Base-by-base conservation (phyloP, 2,888 invertebrate species). In the Pycnomerus fuliginosus region DNA sequence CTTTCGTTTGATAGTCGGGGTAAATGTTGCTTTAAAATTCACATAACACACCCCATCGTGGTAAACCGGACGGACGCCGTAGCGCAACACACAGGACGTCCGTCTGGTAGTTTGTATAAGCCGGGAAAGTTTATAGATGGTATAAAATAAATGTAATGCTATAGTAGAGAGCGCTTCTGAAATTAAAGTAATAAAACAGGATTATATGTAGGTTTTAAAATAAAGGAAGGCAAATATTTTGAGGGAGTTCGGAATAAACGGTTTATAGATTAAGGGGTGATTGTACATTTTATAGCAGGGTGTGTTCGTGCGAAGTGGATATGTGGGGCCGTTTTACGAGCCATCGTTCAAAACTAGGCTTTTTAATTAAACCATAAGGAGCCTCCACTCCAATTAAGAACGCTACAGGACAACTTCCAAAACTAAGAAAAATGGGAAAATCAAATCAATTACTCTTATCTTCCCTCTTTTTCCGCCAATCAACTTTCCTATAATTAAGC, bases 161-260 rank as follows among this genome's bases (percentile, higher is more conserved):
- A 54, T 48, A 51, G 58, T 57, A 52, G n/a, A n/a, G 50, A 61
- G 53, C 52, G 55, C 56, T 60, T 49, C 52, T 50, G 52, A 59
- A 63, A 63, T 63, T 63, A 62, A 63, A 61, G 61, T 56, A 53
- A 57, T 59, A 62, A 60, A 61, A 55, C 53, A 42, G 56, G 56
- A 58, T 57, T 57, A 55, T 55, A 48, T 47, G 51, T 44, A 48
- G 56, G 56, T 56, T 60, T 53, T 55, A 56, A 55, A 60, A 59
- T 56, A 56, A 59, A 59, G 53, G 44, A 55, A 37, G 43, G 52
- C 50, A 52, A 56, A 57, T 52, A 53, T 54, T 55, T 55, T 48
- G 38, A 48, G 43, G 43, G 52, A 34, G 37, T 45, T 45, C 43
- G 25, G 39, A 50, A 48, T 53, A 50, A 53, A 53, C 50, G 48